Evolutionary conservation across 2,113 vertebrate species (phyloP).

Genomic region (Callospermophilus lateralis): DNA sequence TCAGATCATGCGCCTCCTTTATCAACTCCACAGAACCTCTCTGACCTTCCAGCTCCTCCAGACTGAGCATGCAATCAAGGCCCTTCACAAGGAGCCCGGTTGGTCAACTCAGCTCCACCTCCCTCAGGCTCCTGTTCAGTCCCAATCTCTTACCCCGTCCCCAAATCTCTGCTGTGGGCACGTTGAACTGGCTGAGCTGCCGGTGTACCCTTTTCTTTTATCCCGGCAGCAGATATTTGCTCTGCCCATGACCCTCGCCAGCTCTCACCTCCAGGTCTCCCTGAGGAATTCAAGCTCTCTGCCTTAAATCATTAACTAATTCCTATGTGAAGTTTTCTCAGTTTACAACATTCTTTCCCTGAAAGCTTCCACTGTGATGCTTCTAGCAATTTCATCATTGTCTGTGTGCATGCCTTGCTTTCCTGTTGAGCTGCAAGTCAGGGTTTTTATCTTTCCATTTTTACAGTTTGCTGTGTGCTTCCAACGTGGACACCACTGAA

Average conservation of each 20-base stretch:
- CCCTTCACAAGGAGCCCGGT: fast-evolving
- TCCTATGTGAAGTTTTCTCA: no score
- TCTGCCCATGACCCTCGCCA: background rate
- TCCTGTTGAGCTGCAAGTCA: background rate
- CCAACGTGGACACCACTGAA: background rate
- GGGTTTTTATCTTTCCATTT: background rate
- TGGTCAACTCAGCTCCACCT: background rate
- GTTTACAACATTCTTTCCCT: background rate
- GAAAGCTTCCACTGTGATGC: background rate
- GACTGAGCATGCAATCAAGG: background rate
- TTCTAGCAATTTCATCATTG: background rate
- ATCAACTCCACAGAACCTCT: background rate
- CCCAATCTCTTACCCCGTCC: background rate
- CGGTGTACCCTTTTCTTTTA: background rate
- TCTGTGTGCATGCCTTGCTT: background rate
- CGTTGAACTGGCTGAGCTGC: no score
- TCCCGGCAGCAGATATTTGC: no score
- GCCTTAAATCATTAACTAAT: background rate
- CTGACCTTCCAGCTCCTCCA: background rate
- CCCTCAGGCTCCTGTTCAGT: background rate
- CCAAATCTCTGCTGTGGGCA: no score
- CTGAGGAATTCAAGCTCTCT: background rate
- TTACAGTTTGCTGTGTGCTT: background rate
- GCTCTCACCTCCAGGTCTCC: background rate
- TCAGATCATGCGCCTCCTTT: background rate